Evolutionary conservation across 2,888 invertebrate genomes (phyloP).

Genomic region (Parapristionchus giblindavisi): DNA sequence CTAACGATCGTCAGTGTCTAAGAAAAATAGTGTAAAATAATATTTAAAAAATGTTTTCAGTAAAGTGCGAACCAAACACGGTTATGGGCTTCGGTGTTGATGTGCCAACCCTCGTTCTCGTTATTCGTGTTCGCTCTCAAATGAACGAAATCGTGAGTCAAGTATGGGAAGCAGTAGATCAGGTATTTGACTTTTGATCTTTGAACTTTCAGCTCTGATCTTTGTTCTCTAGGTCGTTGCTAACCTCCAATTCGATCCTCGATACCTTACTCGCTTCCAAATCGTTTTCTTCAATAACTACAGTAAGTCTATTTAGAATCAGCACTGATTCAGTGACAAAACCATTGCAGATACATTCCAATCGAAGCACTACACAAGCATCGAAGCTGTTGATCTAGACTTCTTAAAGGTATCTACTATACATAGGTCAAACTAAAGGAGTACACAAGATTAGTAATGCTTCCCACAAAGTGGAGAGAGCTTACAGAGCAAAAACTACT

Average conservation of each 20-base stretch:
- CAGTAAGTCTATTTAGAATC: not conserved
- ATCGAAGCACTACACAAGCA: constrained; percentile 9
- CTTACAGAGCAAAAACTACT: too few species aligned
- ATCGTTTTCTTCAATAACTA: constrained; percentile 34
- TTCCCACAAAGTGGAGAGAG: too few species aligned
- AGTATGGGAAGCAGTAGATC: constrained; percentile 33
- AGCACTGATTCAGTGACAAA: too few species aligned
- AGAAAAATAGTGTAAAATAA: too few species aligned
- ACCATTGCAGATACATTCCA: not conserved
- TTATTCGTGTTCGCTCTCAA: constrained; percentile 49
- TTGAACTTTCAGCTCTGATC: too few species aligned
- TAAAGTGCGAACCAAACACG: constrained; percentile 51
- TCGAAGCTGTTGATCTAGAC: not conserved
- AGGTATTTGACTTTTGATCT: too few species aligned
- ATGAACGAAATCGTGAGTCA: constrained; percentile 48
- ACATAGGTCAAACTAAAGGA: not conserved
- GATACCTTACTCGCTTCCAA: constrained; percentile 27
- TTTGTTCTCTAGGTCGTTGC: not conserved
- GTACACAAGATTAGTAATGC: too few species aligned
- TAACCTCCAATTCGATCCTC: constrained; percentile 32
- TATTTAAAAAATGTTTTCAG: constrained; percentile 37
- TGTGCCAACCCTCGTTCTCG: constrained; percentile 55
- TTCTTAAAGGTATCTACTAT: not conserved
- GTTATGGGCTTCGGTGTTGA: constrained; percentile 50
- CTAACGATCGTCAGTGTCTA: too few species aligned